These are phyloP conservation scores for Ceuthmochares aereus DNA, from an alignment of 2,113 vertebrate species.

Conservation along the genomic window DNA sequence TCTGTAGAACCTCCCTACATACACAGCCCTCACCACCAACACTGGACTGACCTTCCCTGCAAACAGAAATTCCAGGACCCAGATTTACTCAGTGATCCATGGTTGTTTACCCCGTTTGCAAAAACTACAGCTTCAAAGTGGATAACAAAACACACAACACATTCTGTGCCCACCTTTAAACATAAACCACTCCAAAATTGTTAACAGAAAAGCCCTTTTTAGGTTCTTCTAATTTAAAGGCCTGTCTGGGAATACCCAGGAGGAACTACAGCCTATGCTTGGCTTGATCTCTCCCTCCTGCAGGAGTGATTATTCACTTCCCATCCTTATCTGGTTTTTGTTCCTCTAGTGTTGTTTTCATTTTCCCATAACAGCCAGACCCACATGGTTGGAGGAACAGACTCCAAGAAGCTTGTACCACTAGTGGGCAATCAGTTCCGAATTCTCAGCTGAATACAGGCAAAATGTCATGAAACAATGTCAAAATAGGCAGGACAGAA, in stretches of 20 bases:
- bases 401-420: neutral
- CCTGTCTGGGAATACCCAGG: neutral
- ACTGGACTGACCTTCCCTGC: neutral
- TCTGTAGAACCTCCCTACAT: neutral
- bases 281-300: neutral
- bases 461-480: neutral
- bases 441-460: neutral
- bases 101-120: neutral
- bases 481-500: neutral
- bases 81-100: neutral
- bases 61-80: neutral
- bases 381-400: neutral
- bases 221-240: neutral
- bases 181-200: neutral
- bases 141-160: neutral
- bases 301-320: neutral
- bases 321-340: neutral
- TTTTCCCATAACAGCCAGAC: neutral
- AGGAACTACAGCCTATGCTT: neutral
- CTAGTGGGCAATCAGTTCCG: neutral
- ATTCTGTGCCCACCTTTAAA: neutral
- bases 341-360: neutral
- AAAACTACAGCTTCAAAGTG: neutral
- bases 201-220: neutral
- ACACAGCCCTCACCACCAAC: neutral